phyloP scores from a whole-genome alignment of 2,797 vertebrate genomes.

The Orestias chungarensis region DNA sequence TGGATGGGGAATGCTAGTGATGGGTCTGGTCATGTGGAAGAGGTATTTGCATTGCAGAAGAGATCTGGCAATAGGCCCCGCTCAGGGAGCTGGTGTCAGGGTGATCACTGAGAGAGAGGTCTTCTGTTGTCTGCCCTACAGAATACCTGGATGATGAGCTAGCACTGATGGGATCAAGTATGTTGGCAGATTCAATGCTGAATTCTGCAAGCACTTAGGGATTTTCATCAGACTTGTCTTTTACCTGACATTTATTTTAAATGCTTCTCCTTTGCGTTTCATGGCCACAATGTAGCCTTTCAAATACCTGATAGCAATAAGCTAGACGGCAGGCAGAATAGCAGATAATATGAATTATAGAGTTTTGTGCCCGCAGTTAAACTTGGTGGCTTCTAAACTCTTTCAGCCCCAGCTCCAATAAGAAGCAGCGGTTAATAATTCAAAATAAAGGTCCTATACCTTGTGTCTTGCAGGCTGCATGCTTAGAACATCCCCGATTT shows the following conservation, averaged over 20 bases:
- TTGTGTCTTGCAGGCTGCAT: slow-evolving; percentile 70
- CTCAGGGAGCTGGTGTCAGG: slow-evolving; percentile 64
- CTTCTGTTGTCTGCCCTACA: slow-evolving; percentile 61
- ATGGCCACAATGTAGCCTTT: slow-evolving; percentile 37
- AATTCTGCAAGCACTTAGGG: slow-evolving; percentile 17
- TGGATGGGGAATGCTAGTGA: slow-evolving; percentile 62
- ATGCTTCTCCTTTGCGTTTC: slow-evolving; percentile 42
- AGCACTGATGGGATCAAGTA: slow-evolving; percentile 48
- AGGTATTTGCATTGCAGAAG: slow-evolving; percentile 76
- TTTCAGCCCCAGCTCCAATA: slow-evolving; percentile 69
- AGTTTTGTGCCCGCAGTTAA: slow-evolving; percentile 64
- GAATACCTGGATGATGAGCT: slow-evolving; percentile 57
- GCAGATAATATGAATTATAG: slow-evolving; percentile 59
- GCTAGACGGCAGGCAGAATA: slow-evolving; percentile 42
- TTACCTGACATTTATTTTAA: slow-evolving; percentile 45
- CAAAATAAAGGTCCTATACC: slow-evolving; percentile 67
- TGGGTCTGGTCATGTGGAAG: slow-evolving; percentile 73
- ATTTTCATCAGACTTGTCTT: slow-evolving; percentile 37
- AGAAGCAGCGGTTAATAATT: slow-evolving; percentile 76
- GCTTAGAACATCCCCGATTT: slow-evolving; percentile 49
- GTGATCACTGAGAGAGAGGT: slow-evolving; percentile 53
- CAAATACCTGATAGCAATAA: slow-evolving; percentile 53
- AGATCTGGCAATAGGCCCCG: slow-evolving; percentile 65
- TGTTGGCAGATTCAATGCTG: slow-evolving; percentile 20
- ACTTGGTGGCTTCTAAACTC: slow-evolving; percentile 71